Evolutionary conservation across 2,797 vertebrate genomes (phyloP).

Genomic region (Okamejei kenojei): DNA sequence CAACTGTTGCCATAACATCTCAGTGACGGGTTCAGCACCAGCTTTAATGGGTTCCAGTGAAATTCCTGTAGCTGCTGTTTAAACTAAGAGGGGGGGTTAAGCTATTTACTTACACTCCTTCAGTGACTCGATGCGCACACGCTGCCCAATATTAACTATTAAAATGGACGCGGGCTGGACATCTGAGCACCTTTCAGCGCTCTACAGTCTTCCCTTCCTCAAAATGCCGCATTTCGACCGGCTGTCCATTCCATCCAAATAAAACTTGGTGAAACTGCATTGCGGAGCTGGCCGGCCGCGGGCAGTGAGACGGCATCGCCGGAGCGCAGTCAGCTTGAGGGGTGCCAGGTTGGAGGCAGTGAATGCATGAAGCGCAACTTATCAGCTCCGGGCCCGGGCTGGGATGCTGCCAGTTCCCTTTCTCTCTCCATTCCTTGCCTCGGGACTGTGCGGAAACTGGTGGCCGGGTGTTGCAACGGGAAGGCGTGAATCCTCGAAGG

Average conservation of each 20-base stretch:
- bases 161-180: too few relatives aligned
- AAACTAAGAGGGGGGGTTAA: background rate
- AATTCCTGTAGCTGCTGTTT: background rate
- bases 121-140: background rate
- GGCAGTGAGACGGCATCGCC: too few relatives aligned
- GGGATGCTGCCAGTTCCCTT: background rate
- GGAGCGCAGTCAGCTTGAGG: too few relatives aligned
- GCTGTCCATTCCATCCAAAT: background rate
- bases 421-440: background rate
- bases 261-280: conserved; percentile 32
- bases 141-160: background rate
- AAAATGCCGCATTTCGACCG: background rate
- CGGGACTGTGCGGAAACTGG: background rate
- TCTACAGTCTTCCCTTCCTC: background rate
- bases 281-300: background rate
- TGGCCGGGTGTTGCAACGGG: background rate
- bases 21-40: background rate
- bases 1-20: background rate
- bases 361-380: background rate
- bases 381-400: background rate
- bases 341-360: too few relatives aligned
- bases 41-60: background rate
- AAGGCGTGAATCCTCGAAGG: background rate
- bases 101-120: background rate
- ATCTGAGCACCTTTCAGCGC: background rate